These are phyloP conservation scores for Channa striata DNA, from an alignment of 2,797 vertebrate genomes.

Conservation along the genomic window DNA sequence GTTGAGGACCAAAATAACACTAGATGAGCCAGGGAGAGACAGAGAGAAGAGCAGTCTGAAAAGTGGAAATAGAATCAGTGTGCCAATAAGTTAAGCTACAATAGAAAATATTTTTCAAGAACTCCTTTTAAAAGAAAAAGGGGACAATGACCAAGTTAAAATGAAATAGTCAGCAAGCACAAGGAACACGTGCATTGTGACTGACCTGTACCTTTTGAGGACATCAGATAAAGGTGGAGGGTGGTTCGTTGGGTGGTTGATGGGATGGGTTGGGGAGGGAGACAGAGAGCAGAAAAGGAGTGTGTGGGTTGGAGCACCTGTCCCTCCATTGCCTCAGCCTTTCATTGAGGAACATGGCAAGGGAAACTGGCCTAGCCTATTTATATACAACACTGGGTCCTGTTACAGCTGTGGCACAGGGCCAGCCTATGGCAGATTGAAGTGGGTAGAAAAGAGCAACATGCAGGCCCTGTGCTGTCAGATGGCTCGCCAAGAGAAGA, in stretches of 20 bases:
- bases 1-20: slow-evolving; percentile 65
- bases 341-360: slow-evolving; percentile 76
- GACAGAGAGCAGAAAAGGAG: slow-evolving; percentile 8
- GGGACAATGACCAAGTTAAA: background rate
- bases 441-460: slow-evolving; percentile 73
- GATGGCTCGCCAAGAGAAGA: slow-evolving; percentile 63
- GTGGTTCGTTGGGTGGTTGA: background rate
- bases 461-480: slow-evolving; percentile 58
- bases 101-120: slow-evolving; percentile 1
- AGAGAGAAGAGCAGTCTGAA: slow-evolving; percentile 12
- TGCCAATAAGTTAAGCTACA: slow-evolving; percentile 23
- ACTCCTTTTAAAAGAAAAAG: slow-evolving; percentile 2
- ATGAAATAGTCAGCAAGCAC: background rate
- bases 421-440: slow-evolving; percentile 76
- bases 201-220: slow-evolving; percentile 33
- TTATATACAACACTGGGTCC: slow-evolving; percentile 77
- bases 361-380: slow-evolving; percentile 70
- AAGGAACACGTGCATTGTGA: background rate
- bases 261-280: background rate
- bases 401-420: slow-evolving; percentile 74
- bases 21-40: slow-evolving; percentile 32
- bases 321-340: slow-evolving; percentile 71
- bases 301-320: slow-evolving; percentile 71
- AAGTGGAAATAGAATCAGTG: slow-evolving; percentile 21
- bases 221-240: slow-evolving; percentile 40